Evolutionary conservation across 2,113 vertebrate genomes (phyloP).

Genomic region (Percina caprodes): DNA sequence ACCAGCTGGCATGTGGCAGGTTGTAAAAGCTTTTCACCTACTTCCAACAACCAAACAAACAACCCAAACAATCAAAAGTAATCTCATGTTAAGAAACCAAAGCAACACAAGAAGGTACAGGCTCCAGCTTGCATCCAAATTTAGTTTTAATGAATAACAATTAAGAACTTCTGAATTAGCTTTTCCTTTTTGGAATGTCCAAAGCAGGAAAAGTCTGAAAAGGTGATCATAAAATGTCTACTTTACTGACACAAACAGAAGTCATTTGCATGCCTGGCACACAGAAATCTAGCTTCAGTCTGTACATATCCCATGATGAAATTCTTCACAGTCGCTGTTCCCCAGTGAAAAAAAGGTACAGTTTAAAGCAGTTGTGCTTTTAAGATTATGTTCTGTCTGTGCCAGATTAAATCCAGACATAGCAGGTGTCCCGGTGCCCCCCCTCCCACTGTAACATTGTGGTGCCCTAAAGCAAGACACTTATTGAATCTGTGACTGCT

Average conservation of each 20-base stretch:
- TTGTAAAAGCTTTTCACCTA: conserved; percentile 5
- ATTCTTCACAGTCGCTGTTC: conserved; percentile 25
- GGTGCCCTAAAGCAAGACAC: conserved; percentile 43
- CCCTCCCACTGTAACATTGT: neutral
- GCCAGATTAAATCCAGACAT: conserved; percentile 36
- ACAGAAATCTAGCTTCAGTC: conserved; percentile 26
- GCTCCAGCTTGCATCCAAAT: neutral
- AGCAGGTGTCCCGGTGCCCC: neutral
- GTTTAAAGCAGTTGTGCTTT: conserved; percentile 15
- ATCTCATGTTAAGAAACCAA: neutral
- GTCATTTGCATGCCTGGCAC: neutral
- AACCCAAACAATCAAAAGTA: conserved; percentile 19
- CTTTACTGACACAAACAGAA: neutral
- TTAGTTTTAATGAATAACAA: neutral
- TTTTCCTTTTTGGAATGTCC: neutral
- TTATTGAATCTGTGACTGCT: conserved; percentile 27
- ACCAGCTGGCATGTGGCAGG: conserved; percentile 6
- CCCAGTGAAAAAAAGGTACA: conserved; percentile 12
- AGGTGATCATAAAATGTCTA: neutral
- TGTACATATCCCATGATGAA: conserved; percentile 15
- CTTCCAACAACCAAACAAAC: neutral
- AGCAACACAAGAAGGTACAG: neutral
- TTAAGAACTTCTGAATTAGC: neutral
- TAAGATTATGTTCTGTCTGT: conserved; percentile 35
- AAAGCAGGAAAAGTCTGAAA: neutral